Base-by-base conservation (phyloP, 1,140 invertebrate genomes). In the Cepaea nemoralis region DNA sequence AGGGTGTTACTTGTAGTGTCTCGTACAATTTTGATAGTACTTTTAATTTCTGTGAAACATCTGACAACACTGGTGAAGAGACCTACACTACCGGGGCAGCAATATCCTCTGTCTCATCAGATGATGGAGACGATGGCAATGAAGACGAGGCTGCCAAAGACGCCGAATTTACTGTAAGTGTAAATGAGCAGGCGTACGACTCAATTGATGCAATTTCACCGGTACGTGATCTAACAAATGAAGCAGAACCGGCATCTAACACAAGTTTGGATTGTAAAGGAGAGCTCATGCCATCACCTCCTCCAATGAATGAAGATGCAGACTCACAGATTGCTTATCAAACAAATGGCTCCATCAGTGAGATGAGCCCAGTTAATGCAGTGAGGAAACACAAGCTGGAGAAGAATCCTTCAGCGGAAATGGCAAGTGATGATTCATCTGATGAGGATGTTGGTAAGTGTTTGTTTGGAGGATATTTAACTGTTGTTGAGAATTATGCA, bases 401-500 rank as follows among this genome's bases (percentile, higher is more conserved):
- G 45, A 73, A 50, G 48, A 80, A 80, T 39, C 69, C 69, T 2
- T 71, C 78, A 16, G 69, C 69, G 22, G 78, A 80, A 39, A 48
- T 80, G 35, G 48, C 10, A 0, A 80, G 78, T 48, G 78, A 80
- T 80, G 78, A 80, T 27, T 80, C 78, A 33, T 80, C 78, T 19
- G 78, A 80, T 80, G 78, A 80, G 73, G 78, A 80, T 59, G 31
- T 59, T 8, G 78, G 78, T 80, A 59, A 71, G 69, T 77, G 5
- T 42, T 40, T 45, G 27, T 48, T 50, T 45, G 5, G 37, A 16
- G 45, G n/a, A n/a, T n/a, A n/a, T n/a, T n/a, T n/a, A n/a, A n/a
- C n/a, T n/a, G n/a, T n/a, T n/a, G n/a, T n/a, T n/a, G n/a, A n/a
- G n/a, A n/a, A n/a, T n/a, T n/a, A n/a, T n/a, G n/a, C n/a, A n/a